Conservation (phyloP, 2,797 vertebrate species). For the Taeniopygia guttata region DNA sequence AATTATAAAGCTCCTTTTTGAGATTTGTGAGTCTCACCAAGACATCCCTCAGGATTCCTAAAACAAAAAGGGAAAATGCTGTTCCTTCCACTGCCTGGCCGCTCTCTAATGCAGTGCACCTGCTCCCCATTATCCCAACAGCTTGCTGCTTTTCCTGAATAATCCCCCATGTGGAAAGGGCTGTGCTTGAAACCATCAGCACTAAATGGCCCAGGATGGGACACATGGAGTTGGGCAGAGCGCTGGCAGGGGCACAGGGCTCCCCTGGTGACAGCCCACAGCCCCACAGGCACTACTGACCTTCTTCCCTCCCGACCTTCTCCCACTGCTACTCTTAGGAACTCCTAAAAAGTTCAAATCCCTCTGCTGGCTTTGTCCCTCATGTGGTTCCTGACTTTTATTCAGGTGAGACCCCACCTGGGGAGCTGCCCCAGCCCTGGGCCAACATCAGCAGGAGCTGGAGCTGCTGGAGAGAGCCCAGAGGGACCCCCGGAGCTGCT, state of each 20-base stretch:
- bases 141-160: neutral
- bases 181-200: neutral
- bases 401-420: neutral
- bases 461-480: neutral
- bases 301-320: neutral
- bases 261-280: neutral
- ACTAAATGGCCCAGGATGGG: neutral
- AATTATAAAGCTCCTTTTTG: neutral
- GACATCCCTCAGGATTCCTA: neutral
- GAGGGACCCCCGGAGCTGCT: rapidly evolving
- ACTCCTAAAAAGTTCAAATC: neutral
- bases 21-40: neutral
- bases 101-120: neutral
- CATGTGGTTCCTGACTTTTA: neutral
- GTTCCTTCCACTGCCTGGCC: neutral
- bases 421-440: neutral
- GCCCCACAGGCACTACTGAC: rapidly evolving
- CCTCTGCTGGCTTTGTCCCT: neutral
- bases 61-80: neutral
- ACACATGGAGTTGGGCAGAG: rapidly evolving
- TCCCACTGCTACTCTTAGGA: neutral
- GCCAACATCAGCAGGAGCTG: rapidly evolving
- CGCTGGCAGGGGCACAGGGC: neutral
- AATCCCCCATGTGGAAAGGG: neutral
- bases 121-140: neutral